Evolutionary conservation across 1,140 invertebrate species (phyloP), one percentile per base, ranked within the genome.

Genomic region (Hycleus cichorii): DNA sequence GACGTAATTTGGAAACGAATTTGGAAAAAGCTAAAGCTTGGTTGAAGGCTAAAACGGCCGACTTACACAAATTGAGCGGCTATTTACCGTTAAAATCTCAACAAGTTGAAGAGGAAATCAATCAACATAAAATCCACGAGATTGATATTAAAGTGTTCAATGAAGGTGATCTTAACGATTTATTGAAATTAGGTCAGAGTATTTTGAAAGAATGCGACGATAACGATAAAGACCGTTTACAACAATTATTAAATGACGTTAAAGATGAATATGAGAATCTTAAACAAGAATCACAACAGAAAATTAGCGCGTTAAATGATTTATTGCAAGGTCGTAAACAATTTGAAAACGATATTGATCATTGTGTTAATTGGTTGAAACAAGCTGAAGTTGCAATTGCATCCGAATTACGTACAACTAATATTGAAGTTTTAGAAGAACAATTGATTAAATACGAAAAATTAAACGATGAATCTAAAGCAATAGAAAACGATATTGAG

Each of bases 371-470:
- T 60, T 94, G 91, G 91, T 76, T 93, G 12, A 88, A 90, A 49
- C 86, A 94, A 78, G 89, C 89, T 46, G 91, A 94, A 76, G 88
- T 90, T 5, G 85, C 89, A 9, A 84, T 89, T 0, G 86, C 88
- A 9, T 82, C 86, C 38, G 91, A 93, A 66, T 72, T 93, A 3
- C 79, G 88, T 47, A 83, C 86, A 18, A 83, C 87, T 1, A 91
- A 81, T 66, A 75, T 92, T 8, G 88, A 90, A 61, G 79, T 92
- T 0, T 73, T 95, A 27, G 86, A 91, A 72, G 91, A 94, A 75
- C 90, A 94, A 69, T 70, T 93, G 40, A 79, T 81, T 0, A 92
- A 93, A 77, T 93, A 91, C 68, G 83, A 89, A 61, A 86, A 87
- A 66, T 75, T 95, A 5, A 81, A 85, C 51, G 81, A 86, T 58